A percentile compares a stretch with the other conserved stretches of the same genome.
Evolutionary conservation across 2,888 invertebrate genomes (phyloP).

Genomic region (Hypomecis punctinalis): DNA sequence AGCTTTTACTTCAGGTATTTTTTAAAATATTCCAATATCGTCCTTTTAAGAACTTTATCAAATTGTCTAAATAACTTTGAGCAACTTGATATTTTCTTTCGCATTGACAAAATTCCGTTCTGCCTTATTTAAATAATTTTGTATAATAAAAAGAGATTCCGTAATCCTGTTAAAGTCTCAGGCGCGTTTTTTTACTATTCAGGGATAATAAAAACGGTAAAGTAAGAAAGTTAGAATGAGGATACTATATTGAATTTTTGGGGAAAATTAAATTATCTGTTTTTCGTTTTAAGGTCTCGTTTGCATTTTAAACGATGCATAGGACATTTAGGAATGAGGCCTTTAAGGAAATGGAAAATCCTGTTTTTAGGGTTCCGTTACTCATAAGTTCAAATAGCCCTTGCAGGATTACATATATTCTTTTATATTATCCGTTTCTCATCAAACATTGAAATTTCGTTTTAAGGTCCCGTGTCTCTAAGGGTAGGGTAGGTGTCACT

Average conservation of each 20-base stretch:
- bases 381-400: too few relatives aligned
- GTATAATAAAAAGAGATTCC: slow-evolving; percentile 44
- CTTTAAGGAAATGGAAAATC: too few relatives aligned
- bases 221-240: slow-evolving; percentile 38
- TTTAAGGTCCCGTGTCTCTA: too few relatives aligned
- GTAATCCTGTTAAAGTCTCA: slow-evolving; percentile 46
- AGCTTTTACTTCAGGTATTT: background rate
- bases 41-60: slow-evolving; percentile 14
- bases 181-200: slow-evolving; percentile 31
- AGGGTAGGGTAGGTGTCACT: too few relatives aligned
- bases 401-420: too few relatives aligned
- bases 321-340: background rate
- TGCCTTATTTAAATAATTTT: slow-evolving; percentile 54
- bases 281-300: slow-evolving; percentile 14
- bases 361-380: too few relatives aligned
- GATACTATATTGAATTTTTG: slow-evolving; percentile 36
- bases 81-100: slow-evolving; percentile 26
- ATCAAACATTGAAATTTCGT: too few relatives aligned
- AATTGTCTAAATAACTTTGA: slow-evolving; percentile 30
- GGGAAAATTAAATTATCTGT: slow-evolving; percentile 14
- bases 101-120: slow-evolving; percentile 29
- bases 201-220: slow-evolving; percentile 42
- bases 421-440: too few relatives aligned
- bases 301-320: background rate
- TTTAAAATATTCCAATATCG: slow-evolving; percentile 17